Evolutionary conservation across 2,797 vertebrate species (phyloP), one percentile per base, ranked within the genome.

Genomic region (Austrolebias charrua): DNA sequence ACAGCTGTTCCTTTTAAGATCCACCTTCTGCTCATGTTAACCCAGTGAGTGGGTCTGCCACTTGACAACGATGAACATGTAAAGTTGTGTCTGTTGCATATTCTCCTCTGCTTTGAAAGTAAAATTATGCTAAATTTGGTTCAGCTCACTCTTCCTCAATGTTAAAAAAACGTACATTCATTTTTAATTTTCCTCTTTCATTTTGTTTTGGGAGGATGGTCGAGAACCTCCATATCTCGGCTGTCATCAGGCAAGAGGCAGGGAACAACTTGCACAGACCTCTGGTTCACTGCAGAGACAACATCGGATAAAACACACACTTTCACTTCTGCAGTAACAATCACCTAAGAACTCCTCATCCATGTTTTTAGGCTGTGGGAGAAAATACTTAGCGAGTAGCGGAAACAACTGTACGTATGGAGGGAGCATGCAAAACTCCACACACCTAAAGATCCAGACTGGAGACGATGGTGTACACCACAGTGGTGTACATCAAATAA

Each of bases 31-130:
- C 10, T 7, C 33, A 35, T 35, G 5, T 33, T 47, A 10, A 47
- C 49, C 45, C 52, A 72, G 73, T 66, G 60, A 69, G 31, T 59
- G 55, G 44, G 52, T 74, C 54, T 31, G 62, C 81, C 70, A 66
- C 46, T 52, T 71, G 20, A 72, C 51, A 38, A 47, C 69, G 66
- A 78, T 60, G 66, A 67, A 66, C 71, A 28, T 57, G 15, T 62
- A 38, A 73, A 65, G 53, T 46, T 52, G 8, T 28, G 40, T 18
- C 24, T 16, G 5, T 55, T 55, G 6, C 5, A 57, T 31, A n/a
- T 8, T 28, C 16, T 8, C 2, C 2, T 42, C 33, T 53, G 7
- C 35, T 44, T 58, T 60, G 18, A 38, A 16, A n/a, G 33, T 28
- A 50, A 40, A 28, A 50, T 12, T 7, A 42, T 12, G 19, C 15